Base-by-base conservation (phyloP, 2,113 vertebrate species). In the Oxygymnocypris stewartii region DNA sequence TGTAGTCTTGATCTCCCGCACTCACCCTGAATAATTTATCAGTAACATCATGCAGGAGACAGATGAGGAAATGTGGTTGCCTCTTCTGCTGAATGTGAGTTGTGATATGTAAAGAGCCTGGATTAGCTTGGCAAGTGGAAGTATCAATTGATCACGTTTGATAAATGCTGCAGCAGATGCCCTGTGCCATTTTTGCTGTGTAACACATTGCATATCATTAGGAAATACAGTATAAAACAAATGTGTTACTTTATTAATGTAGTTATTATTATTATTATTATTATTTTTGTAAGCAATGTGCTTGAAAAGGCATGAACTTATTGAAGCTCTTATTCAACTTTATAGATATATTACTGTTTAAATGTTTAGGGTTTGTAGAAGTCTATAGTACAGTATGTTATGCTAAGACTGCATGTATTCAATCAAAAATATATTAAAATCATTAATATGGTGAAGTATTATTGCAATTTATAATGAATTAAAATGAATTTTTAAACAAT, bases 21-120 rank as follows among this genome's bases (percentile, higher is more conserved):
- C 37, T 23, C 42, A 25, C 20, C 31, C 25, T 82, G 47, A 69
- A 88, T 82, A 49, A 85, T 88, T 85, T 71, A 82, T 67, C 7
- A 25, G 78, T 63, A 57, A 42, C 54, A n/a, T 79, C 37, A 16
- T 20, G 25, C 28, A 35, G 49, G 13, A 54, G 20, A 31, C 44
- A 77, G 44, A 16, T 31, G 3, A 71, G 71, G 40, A 75, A 75
- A 75, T n/a, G 13, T 75, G 40, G 20, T 75, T 75, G 25, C 61
- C n/a, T 65, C n/a, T 25, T 65, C 4, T 2, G 10, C 25, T 28
- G 40, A 44, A 5, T 75, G 40, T 75, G 25, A 75, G 23, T 47
- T 73, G 40, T 47, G 23, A 47, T 10, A 40, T 75, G 40, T 75
- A 44, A 75, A 75, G 12, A n/a, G 20, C 71, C 20, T 13, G 40